phyloP scores from a whole-genome alignment of 1,140 invertebrate species.

The Tetraneura akinire region DNA sequence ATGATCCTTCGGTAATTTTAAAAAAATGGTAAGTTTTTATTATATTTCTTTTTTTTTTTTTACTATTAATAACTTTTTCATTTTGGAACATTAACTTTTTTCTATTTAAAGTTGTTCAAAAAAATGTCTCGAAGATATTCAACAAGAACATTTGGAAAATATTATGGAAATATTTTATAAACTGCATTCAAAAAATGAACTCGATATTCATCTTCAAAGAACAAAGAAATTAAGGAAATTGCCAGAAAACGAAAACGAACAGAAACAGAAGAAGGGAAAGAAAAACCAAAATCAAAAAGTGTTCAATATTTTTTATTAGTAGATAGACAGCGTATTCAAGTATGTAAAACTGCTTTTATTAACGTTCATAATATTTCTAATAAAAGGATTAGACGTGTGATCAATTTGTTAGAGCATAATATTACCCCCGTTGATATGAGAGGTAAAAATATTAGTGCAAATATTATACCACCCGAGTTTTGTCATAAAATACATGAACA shows the following conservation, averaged over 20 bases:
- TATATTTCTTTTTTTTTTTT: too few relatives aligned
- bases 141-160: too few relatives aligned
- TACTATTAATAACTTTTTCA: too few relatives aligned
- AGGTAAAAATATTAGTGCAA: neutral
- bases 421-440: neutral
- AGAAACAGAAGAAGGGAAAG: slow-evolving; percentile 7
- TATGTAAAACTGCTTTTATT: slow-evolving; percentile 4
- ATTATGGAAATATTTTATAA: too few relatives aligned
- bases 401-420: slow-evolving; percentile 1
- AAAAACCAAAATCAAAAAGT: slow-evolving; percentile 3
- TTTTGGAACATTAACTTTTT: too few relatives aligned
- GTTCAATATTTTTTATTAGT: slow-evolving; percentile 20
- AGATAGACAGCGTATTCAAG: slow-evolving; percentile 12
- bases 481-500: slow-evolving; percentile 16
- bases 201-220: neutral
- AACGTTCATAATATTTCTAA: slow-evolving; percentile 7
- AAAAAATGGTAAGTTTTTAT: too few relatives aligned
- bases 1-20: too few relatives aligned
- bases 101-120: too few relatives aligned
- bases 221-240: slow-evolving; percentile 11
- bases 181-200: neutral
- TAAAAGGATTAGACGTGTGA: neutral
- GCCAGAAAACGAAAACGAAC: slow-evolving; percentile 14
- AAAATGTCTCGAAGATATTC: too few relatives aligned
- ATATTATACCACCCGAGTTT: too few relatives aligned